A percentile compares a stretch with the other conserved stretches of the same genome.
These are phyloP conservation scores for Callipepla californica DNA, from an alignment of 2,113 vertebrate species.

Conservation along the genomic window DNA sequence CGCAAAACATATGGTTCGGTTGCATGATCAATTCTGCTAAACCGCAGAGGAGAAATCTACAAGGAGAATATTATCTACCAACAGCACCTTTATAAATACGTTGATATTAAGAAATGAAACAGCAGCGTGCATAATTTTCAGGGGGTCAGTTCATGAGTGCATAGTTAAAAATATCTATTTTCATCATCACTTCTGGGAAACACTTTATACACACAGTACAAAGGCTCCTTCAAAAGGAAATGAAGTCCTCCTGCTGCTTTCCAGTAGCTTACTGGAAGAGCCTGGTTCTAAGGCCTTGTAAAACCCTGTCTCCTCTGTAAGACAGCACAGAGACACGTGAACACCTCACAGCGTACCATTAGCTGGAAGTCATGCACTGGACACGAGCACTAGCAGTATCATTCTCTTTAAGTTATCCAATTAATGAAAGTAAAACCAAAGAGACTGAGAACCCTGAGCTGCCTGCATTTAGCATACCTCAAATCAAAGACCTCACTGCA, in stretches of 20 bases:
- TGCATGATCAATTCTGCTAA: background rate
- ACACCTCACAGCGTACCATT: background rate
- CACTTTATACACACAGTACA: background rate
- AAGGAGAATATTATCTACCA: background rate
- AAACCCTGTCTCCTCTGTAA: background rate
- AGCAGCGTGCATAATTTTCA: slow-evolving; percentile 26
- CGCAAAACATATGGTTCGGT: background rate
- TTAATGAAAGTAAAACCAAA: background rate
- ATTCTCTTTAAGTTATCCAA: background rate
- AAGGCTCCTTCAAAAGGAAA: background rate
- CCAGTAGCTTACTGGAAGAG: background rate
- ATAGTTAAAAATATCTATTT: slow-evolving; percentile 28
- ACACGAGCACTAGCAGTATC: background rate
- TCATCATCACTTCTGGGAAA: slow-evolving; percentile 25
- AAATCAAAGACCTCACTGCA: background rate
- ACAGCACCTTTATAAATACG: background rate
- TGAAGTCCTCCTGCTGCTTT: background rate
- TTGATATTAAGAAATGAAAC: background rate
- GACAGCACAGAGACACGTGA: background rate
- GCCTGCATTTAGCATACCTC: background rate
- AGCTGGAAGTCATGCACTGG: background rate
- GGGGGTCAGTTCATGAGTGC: background rate
- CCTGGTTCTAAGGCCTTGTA: background rate
- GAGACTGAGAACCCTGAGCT: background rate
- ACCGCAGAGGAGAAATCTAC: background rate